Evolutionary conservation across 2,888 invertebrate genomes (phyloP).

Genomic region (Eretmocerus hayati): DNA sequence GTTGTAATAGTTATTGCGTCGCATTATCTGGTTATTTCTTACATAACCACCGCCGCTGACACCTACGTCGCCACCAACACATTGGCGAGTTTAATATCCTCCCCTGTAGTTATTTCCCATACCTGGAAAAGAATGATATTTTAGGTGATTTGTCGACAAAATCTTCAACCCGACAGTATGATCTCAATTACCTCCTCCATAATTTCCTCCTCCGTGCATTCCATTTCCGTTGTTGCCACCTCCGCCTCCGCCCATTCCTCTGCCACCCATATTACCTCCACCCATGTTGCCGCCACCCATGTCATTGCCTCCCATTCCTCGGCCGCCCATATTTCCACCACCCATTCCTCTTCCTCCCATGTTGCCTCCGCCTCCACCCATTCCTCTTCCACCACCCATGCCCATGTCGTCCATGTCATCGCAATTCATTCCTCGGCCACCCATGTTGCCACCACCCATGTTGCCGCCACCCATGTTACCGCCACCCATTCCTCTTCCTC

Average conservation of each 20-base stretch:
- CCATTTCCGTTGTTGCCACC: constrained; percentile 9
- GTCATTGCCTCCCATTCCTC: neutral
- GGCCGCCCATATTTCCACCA: constrained; percentile 22
- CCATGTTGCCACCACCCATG: neutral
- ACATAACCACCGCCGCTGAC: constrained; percentile 18
- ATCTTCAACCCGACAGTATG: neutral
- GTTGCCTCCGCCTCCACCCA: neutral
- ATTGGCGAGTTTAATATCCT: no score
- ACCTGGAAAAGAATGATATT: constrained; percentile 11
- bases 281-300: neutral
- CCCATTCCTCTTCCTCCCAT: constrained; percentile 31
- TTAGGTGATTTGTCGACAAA: neutral
- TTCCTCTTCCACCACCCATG: neutral
- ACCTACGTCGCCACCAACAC: no score
- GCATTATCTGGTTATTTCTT: constrained; percentile 19
- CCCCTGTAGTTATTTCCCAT: constrained; percentile 18
- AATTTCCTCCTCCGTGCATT: constrained; percentile 30
- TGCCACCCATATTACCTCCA: constrained; percentile 1
- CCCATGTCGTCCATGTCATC: neutral
- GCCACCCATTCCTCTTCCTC: constrained; percentile 1
- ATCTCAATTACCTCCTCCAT: constrained; percentile 12
- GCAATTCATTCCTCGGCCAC: neutral
- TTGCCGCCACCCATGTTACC: neutral
- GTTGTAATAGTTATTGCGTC: constrained; percentile 17
- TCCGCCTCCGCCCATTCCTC: constrained; percentile 17